Evolutionary conservation across 2,888 invertebrate genomes (phyloP).

Genomic region (Ernsta delagoae): DNA sequence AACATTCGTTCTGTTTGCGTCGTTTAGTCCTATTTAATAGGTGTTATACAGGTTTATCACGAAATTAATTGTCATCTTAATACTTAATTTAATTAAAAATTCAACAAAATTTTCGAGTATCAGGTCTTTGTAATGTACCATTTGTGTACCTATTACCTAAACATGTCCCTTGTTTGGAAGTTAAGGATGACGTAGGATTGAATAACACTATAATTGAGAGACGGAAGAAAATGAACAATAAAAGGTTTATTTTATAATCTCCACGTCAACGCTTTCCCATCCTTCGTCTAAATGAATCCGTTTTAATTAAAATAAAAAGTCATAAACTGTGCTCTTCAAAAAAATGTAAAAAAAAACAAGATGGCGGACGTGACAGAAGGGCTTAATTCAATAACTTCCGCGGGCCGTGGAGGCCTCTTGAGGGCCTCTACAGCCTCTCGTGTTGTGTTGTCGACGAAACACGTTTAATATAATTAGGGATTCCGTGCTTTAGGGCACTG

Average conservation of each 20-base stretch:
- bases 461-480: slow-evolving; percentile 13
- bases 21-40: too few relatives aligned
- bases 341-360: slow-evolving; percentile 3
- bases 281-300: not conserved
- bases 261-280: not conserved
- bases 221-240: not conserved
- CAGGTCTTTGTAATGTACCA: too few relatives aligned
- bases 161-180: too few relatives aligned
- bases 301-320: slow-evolving; percentile 10
- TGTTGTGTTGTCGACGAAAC: slow-evolving; percentile 7
- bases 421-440: slow-evolving; percentile 1
- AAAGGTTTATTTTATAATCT: not conserved
- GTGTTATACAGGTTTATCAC: too few relatives aligned
- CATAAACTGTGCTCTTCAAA: slow-evolving; percentile 2
- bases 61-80: too few relatives aligned
- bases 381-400: slow-evolving; percentile 12
- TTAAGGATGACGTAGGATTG: too few relatives aligned
- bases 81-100: too few relatives aligned
- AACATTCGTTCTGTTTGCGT: too few relatives aligned
- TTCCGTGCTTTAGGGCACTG: not conserved
- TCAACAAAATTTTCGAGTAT: too few relatives aligned
- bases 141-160: too few relatives aligned
- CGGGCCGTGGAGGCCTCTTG: slow-evolving; percentile 7
- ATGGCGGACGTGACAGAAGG: slow-evolving; percentile 12
- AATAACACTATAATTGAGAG: not conserved